Evolutionary conservation across 2,888 invertebrate species (phyloP).

Genomic region (Dasypogon diadema): DNA sequence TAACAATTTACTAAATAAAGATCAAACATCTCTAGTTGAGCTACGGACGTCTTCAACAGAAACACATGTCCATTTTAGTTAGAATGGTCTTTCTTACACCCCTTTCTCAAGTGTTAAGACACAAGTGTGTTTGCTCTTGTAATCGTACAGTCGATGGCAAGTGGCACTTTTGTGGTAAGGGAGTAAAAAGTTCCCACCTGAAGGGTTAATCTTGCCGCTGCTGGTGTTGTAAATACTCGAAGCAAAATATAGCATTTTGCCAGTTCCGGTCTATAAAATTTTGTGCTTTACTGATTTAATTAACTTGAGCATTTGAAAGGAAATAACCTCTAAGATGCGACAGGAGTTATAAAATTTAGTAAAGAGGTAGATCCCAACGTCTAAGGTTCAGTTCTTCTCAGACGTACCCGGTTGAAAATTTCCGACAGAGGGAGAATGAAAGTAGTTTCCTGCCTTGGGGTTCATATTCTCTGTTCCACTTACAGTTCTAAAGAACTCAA

Average conservation of each 20-base stretch:
- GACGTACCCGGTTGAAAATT: constrained; percentile 14
- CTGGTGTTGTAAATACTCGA: background rate
- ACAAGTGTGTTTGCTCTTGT: too few relatives aligned
- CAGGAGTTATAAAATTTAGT: background rate
- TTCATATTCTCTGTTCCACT: constrained; percentile 26
- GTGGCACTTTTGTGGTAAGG: background rate
- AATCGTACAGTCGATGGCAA: background rate
- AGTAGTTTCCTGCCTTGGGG: constrained; percentile 33
- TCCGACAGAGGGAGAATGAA: constrained; percentile 16
- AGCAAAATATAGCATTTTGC: background rate
- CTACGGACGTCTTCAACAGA: too few relatives aligned
- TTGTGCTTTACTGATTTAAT: constrained; percentile 20
- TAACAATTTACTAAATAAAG: too few relatives aligned
- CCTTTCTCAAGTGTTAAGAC: too few relatives aligned
- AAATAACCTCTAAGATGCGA: constrained; percentile 13
- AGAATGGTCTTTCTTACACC: too few relatives aligned
- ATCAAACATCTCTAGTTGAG: too few relatives aligned
- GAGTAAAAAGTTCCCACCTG: background rate
- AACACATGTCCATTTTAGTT: too few relatives aligned
- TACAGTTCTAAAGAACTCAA: constrained; percentile 44
- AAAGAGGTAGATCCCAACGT: background rate
- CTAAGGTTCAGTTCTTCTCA: constrained; percentile 8
- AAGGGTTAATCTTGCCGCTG: background rate
- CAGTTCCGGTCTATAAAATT: constrained; percentile 21
- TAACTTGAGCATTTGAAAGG: constrained; percentile 13